Evolutionary conservation across 2,113 vertebrate genomes (phyloP).

Genomic region (Hymenochirus boettgeri): DNA sequence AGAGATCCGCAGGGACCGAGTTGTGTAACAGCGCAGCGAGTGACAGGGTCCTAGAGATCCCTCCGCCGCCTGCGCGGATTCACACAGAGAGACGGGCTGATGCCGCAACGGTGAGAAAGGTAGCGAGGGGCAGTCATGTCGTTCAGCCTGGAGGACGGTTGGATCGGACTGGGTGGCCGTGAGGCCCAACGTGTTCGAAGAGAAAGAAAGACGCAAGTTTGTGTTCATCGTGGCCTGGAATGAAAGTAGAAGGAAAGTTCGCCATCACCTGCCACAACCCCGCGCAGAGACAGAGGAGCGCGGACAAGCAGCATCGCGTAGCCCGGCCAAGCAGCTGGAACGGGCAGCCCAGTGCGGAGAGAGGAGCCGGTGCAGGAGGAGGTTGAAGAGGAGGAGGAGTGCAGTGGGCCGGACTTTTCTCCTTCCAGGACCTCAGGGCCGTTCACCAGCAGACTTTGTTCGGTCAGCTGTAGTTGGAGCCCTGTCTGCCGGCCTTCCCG

Average conservation of each 20-base stretch:
- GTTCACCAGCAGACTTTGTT: constrained; percentile 85
- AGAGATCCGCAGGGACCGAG: neutral
- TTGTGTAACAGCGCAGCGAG: neutral
- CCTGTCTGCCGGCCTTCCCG: constrained; percentile 82
- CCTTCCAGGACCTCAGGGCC: constrained; percentile 85
- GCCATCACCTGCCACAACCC: constrained; percentile 96
- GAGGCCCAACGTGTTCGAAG: constrained; percentile 84
- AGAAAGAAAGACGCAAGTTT: constrained; percentile 88
- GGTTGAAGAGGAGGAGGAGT: constrained; percentile 65
- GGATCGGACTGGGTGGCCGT: constrained; percentile 95
- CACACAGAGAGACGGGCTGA: neutral
- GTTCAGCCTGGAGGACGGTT: constrained; percentile 82
- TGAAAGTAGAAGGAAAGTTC: constrained; percentile 89
- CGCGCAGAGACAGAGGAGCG: constrained; percentile 75
- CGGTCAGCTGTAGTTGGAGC: constrained; percentile 88
- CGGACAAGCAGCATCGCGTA: constrained; percentile 52
- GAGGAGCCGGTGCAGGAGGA: constrained; percentile 64
- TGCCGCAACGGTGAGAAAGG: constrained; percentile 14
- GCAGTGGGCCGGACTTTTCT: constrained; percentile 96
- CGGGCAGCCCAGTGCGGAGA: neutral
- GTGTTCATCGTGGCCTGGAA: constrained; percentile 98
- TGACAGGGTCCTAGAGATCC: constrained; percentile 13
- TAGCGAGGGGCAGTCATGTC: constrained; percentile 63
- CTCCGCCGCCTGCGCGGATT: constrained; percentile 14
- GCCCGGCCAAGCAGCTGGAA: neutral